phyloP scores from a whole-genome alignment of 2,113 vertebrate species.

The Mormoops blainvillei region DNA sequence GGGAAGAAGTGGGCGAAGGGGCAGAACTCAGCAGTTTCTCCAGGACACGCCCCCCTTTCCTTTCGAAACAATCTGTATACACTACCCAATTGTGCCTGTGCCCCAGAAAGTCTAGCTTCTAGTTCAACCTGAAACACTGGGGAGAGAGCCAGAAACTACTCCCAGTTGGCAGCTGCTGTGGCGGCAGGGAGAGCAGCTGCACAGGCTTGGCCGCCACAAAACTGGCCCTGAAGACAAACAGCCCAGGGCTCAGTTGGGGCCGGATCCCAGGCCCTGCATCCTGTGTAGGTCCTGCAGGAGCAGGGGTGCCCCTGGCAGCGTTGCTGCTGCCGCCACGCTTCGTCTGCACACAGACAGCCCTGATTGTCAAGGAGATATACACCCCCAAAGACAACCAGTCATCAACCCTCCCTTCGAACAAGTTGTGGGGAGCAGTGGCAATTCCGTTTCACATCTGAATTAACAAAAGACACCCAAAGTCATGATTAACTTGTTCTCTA shows the following conservation, averaged over 20 bases:
- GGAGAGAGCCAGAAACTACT: constrained; percentile 47
- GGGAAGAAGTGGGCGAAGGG: constrained; percentile 8
- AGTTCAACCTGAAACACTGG: constrained; percentile 64
- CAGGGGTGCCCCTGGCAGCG: background rate
- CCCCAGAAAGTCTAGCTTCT: constrained; percentile 53
- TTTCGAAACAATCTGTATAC: constrained; percentile 28
- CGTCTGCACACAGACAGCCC: background rate
- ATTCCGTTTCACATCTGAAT: background rate
- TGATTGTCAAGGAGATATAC: background rate
- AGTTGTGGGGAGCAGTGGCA: background rate
- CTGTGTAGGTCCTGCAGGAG: background rate
- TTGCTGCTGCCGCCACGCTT: background rate
- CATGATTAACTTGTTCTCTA: background rate
- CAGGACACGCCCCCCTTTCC: background rate
- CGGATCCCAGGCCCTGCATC: background rate
- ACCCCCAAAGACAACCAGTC: background rate
- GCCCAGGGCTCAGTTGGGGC: background rate
- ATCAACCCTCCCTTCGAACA: background rate
- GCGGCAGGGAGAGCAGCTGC: background rate
- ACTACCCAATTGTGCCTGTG: background rate
- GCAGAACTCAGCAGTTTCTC: background rate
- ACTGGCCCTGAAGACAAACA: background rate
- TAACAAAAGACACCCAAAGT: background rate
- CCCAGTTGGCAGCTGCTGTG: constrained; percentile 28
- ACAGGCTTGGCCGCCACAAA: background rate